These are phyloP conservation scores for Drosophila simulans DNA, from an alignment of 1,140 invertebrate species.

Conservation along the genomic window DNA sequence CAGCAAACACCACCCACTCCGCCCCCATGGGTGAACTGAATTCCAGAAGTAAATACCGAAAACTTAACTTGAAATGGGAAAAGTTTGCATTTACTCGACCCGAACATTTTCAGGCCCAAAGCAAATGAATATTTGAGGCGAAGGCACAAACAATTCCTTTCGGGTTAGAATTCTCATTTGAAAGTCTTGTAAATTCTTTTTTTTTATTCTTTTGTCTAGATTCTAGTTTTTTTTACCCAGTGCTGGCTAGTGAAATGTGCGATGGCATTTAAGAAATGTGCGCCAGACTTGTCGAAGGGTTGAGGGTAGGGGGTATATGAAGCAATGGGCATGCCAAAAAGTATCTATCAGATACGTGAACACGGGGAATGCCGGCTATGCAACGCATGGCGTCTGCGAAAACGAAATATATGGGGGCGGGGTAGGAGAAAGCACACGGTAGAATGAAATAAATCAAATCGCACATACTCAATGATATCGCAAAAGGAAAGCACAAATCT, in stretches of 20 bases:
- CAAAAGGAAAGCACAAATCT: slow-evolving; percentile 4
- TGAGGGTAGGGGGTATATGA: background rate
- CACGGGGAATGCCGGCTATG: slow-evolving; percentile 69
- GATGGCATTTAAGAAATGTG: slow-evolving; percentile 72
- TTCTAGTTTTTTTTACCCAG: slow-evolving; percentile 1
- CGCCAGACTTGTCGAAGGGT: slow-evolving; percentile 36
- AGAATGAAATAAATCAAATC: slow-evolving; percentile 62
- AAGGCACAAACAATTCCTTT: slow-evolving; percentile 45
- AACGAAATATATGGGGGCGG: background rate
- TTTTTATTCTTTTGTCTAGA: background rate
- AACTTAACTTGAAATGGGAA: slow-evolving; percentile 48
- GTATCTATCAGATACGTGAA: slow-evolving; percentile 60
- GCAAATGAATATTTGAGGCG: slow-evolving; percentile 47
- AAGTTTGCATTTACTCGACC: slow-evolving; percentile 42
- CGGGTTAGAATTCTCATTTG: slow-evolving; percentile 50
- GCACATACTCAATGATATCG: slow-evolving; percentile 22
- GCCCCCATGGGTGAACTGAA: slow-evolving; percentile 23
- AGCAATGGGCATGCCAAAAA: slow-evolving; percentile 58
- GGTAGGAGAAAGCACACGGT: slow-evolving; percentile 15
- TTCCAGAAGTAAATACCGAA: slow-evolving; percentile 49
- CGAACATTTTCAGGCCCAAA: slow-evolving; percentile 26
- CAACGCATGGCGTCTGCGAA: slow-evolving; percentile 61
- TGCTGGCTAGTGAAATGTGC: slow-evolving; percentile 58
- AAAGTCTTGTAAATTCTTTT: slow-evolving; percentile 43
- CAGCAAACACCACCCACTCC: slow-evolving; percentile 10